Evolutionary conservation across 2,888 invertebrate species (phyloP).

Genomic region (Creontiades dilutus): DNA sequence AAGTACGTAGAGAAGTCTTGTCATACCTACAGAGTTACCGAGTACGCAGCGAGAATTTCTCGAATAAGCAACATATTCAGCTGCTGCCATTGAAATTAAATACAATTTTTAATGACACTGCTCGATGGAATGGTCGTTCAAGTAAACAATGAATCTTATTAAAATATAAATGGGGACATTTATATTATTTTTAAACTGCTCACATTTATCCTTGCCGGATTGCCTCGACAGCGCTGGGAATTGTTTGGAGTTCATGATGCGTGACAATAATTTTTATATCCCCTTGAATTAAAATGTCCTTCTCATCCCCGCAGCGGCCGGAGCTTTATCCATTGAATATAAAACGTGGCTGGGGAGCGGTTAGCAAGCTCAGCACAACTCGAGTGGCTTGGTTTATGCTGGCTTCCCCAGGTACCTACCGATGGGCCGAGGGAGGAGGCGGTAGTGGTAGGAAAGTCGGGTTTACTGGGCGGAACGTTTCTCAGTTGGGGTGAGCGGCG

Average conservation of each 20-base stretch:
- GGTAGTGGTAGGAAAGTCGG: background rate
- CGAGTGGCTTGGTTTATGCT: slow-evolving; percentile 49
- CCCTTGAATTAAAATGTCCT: slow-evolving; percentile 46
- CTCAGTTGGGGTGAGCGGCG: background rate
- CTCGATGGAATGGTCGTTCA: too few relatives aligned
- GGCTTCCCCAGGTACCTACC: slow-evolving; percentile 47
- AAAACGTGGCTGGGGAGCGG: slow-evolving; percentile 55
- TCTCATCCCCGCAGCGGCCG: background rate
- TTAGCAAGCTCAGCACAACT: slow-evolving; percentile 65
- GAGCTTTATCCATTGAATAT: slow-evolving; percentile 60
- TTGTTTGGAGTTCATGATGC: slow-evolving; percentile 6
- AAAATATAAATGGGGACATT: too few relatives aligned
- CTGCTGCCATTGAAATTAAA: too few relatives aligned
- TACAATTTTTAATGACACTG: too few relatives aligned
- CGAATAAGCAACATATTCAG: too few relatives aligned
- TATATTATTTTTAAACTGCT: background rate
- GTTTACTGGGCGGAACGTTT: background rate
- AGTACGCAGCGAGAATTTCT: too few relatives aligned
- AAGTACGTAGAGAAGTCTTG: too few relatives aligned
- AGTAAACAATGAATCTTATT: too few relatives aligned
- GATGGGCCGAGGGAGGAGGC: background rate
- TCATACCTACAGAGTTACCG: too few relatives aligned
- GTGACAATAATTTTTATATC: slow-evolving; percentile 49
- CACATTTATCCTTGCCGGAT: background rate
- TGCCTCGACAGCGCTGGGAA: background rate